Base-by-base conservation (phyloP, 1,140 invertebrate species). In the Heterodera carotae region DNA sequence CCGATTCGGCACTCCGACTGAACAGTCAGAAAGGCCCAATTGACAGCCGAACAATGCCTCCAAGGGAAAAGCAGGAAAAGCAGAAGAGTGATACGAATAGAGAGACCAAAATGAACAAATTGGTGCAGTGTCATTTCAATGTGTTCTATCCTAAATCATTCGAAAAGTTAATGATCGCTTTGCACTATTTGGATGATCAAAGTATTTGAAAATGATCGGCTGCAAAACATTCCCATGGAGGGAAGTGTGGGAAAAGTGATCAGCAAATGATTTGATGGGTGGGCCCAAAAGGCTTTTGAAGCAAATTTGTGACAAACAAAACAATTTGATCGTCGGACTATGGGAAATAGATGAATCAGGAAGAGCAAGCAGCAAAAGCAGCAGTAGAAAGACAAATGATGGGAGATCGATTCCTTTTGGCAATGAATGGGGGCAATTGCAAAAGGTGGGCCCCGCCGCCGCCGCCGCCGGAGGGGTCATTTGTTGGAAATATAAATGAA, bases 1-100 rank as follows among this genome's bases (percentile, higher is more conserved):
- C 25, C 68, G 4, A 78, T 25, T 29, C 59, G 66, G 43, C 76
- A 78, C 25, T 66, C 18, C 3, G 71, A 33, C 39, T 78, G 76
- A 29, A 66, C 59, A 18, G 33, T 33, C 29, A 78, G 62, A 67
- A 78, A 78, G 22, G 76, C 76, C 60, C 36, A 78, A 36, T 75
- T 75, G 60, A 36, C 10, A 43, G 15, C 33, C 15, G 15, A 59
- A 59, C 64, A 62, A n/a, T n/a, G 3, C 64, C 34, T 1, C 18
- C 7, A 4, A 22, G 7, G 6, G 56, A 43, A 39, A 56, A 74
- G 34, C 7, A 73, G 34, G 2, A 60, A 25, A 29, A 72, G 27
- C 7, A 7, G 33, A 27, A 66, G 8, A 2, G 29, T 1, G 62
- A 66, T n/a, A n/a, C n/a, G 62, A 66, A 34, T 22, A 66, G 22